Evolutionary conservation across 2,113 vertebrate genomes (phyloP), one percentile per base, ranked within the genome.

Genomic region (Solenodon paradoxus): DNA sequence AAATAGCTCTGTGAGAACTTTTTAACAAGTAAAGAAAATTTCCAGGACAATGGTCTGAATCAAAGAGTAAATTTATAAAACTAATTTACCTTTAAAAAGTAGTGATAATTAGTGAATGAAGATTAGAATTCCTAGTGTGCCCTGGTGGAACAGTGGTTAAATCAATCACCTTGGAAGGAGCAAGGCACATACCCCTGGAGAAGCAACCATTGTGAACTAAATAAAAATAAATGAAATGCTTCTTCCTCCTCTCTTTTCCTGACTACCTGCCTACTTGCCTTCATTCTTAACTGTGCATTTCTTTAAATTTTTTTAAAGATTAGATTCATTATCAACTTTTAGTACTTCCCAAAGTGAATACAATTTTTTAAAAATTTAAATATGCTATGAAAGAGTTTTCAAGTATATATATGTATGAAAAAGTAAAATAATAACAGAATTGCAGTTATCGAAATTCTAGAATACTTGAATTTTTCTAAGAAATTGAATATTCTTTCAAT

Each of bases 321-420:
- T n/a, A 7, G 1, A 85, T 94, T 4, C 5, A 8, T 13, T 64
- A 51, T 38, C 30, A 45, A 83, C 15, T 57, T 90, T 6, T 66
- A 87, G 19, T 30, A 32, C 28, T 35, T 82, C 9, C 22, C 30
- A 47, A 45, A 4, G 78, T 42, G 63, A 47, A 12, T 59, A 42
- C 11, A 12, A 66, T 28, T 93, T 42, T 93, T 63, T n/a, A 64
- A 13, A 61, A 38, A 24, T 49, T 84, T 77, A 88, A 85, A 64
- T 40, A 51, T 49, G 0, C 3, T n/a, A 72, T 24, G 4, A 32
- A 20, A 38, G 2, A 55, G 16, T 2, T 66, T 64, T 91, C 40
- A 66, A 84, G 11, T 61, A 17, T 42, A 1, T 24, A 45, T 51
- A 16, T 30, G 0, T 2, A 35, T 63, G 45, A 66, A 32, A 68